Evolutionary conservation across 1,140 invertebrate species (phyloP), one percentile per base, ranked within the genome.

Genomic region (Pararge aegeria): DNA sequence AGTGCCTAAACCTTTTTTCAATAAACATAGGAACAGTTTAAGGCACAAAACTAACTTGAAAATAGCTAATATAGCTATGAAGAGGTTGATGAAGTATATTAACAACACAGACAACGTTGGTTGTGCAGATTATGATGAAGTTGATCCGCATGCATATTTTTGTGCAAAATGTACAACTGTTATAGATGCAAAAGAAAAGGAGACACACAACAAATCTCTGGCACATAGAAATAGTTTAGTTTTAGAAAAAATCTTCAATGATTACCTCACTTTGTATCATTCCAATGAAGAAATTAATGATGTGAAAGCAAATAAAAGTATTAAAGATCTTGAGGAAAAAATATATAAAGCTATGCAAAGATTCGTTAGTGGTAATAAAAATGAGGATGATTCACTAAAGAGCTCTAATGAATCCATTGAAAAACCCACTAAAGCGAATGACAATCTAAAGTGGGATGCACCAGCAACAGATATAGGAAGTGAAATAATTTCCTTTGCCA

Each of bases 1-100:
- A 19, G 58, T 73, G 7, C 70, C 70, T 19, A 19, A 13, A 16
- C n/a, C 29, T 1, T 69, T 54, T 46, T 16, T 69, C 24, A 54
- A 42, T 21, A 38, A 50, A 19, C 70, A 73, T 29, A 18, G 44
- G 12, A 37, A 51, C 10, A 73, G 70, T 64, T 15, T 16, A 3
- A 73, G 64, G 34, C 70, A 73, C 24, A 61, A 53, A 61, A 53
- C 24, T 7, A 60, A 55, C 13, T 12, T 56, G n/a, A 66, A 64
- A 54, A 64, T 72, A 37, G 34, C 55, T 15, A 42, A 60, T 10
- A 55, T 58, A 7, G 46, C 60, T 4, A 27, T 69, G 5, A 52
- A 68, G 2, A 68, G 66, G 55, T 7, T 69, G 5, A 61, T 55
- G 2, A 61, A 64, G 1, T 20, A 44, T 10, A 19, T 56, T 6